Base-by-base conservation (phyloP, 1,140 invertebrate species). In the Leucophenga varia region DNA sequence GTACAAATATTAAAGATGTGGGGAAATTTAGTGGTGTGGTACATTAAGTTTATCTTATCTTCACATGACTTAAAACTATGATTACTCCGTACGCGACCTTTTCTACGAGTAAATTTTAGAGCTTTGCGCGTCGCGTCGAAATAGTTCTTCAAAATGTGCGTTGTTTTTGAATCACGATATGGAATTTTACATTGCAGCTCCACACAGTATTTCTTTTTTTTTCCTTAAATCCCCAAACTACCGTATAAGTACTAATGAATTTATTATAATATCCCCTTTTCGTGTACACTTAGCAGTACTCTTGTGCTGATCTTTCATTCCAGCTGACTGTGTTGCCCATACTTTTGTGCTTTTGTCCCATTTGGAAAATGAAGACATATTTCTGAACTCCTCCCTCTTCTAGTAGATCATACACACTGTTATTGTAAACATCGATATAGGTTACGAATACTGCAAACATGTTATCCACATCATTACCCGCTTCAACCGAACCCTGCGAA, bases 371-470 rank as follows among this genome's bases (percentile, higher is more conserved):
- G 12, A 9, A 39, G 6, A 13, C 20, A 7, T 47, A 37, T 9
- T 9, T 2, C 34, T 47, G 31, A 8, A 30, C 19, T 10, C 25
- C 8, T 1, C 31, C 22, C 12, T 44, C 37, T 22, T 97, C 92
- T 12, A 98, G 77, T 14, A 98, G 79, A 81, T 98, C 96, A 78
- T 91, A 97, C 3, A 97, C 89, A 73, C 84, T 87, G 63, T 98
- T 97, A 70, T 98, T 98, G 76, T 98, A 98, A 59, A 98, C 90
- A 78, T 98, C 95, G 49, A 95, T 83, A 74, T 94, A 97, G 3
- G 90, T 93, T 2, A 98, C 84, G 80, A 98, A 98, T 2, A 98
- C 88, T 20, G 89, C 82, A 77, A 87, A 94, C 6, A 82, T 79
- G 69, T 83, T 87, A 59, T 92, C 90, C 54, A 88, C 83, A 72